Base-by-base conservation (phyloP, 2,113 vertebrate species). In the Lepisosteus oculatus region DNA sequence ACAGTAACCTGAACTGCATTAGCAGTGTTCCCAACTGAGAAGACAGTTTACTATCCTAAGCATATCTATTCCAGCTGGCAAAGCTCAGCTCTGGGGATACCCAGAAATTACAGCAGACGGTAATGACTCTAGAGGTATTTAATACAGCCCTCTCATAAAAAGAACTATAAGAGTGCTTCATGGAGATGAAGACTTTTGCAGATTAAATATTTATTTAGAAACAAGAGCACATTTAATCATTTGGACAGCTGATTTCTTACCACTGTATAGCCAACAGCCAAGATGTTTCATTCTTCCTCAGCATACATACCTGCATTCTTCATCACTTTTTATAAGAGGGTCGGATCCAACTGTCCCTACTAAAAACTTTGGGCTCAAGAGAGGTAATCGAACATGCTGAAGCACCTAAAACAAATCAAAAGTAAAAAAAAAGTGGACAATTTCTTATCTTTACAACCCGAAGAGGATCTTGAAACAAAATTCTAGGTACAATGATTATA, bases 301-400 rank as follows among this genome's bases (percentile, higher is more conserved):
- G 14, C 17, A 14, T 42, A 73, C 80, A 65, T 86, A 97, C 97
- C 97, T 94, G 94, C 97, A 99, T 79, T 98, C 96, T 78, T 99
- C 96, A 47, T 99, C 97, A 2, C 96, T 98, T 85, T 99, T 99
- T 80, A 99, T 99, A n/a, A 99, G 93, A 0, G 97, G 97, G 76
- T 99, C 97, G 57, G 96, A 99, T 54, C 97, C 97, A 64, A 99
- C 97, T 0, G 97, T 99, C 72, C 97, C 97, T 77, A 99, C 97
- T 73, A 99, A 89, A 75, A 99, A 99, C 86, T 99, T 99, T 64
- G 97, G 97, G 80, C 96, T 99, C 69, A 99, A 93, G 71, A 99
- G 85, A 0, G 97, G 97, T 61, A 99, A 84, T 12, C 97, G 94
- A 67, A 99, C 97, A 0, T 99, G 97, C 72, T 99, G 97, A 65